phyloP scores from a whole-genome alignment of 2,888 invertebrate genomes.

The Chamaedrilus cognettii region DNA sequence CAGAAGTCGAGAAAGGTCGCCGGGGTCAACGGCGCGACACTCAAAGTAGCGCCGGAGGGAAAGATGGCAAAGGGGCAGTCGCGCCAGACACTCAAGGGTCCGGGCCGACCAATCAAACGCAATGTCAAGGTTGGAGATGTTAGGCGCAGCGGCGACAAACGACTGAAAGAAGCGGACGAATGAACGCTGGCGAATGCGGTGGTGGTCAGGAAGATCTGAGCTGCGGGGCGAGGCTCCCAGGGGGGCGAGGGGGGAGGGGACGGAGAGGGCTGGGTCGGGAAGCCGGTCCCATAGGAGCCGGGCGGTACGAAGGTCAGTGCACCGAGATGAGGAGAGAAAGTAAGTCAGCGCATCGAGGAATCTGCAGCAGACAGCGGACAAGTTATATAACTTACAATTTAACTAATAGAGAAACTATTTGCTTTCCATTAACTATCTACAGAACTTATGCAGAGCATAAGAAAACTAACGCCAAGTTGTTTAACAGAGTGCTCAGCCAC shows the following conservation, averaged over 20 bases:
- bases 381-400: too few relatives aligned
- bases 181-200: slow-evolving; percentile 46
- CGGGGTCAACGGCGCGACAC: slow-evolving; percentile 47
- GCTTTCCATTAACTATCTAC: too few relatives aligned
- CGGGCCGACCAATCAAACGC: slow-evolving; percentile 57
- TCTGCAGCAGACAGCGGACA: too few relatives aligned
- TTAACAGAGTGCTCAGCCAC: too few relatives aligned
- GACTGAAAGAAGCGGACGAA: slow-evolving; percentile 51
- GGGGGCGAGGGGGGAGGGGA: slow-evolving; percentile 37
- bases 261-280: too few relatives aligned
- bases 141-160: slow-evolving; percentile 46
- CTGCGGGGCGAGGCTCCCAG: too few relatives aligned
- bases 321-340: slow-evolving; percentile 38
- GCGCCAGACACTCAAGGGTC: slow-evolving; percentile 44
- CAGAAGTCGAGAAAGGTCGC: slow-evolving; percentile 42
- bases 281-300: slow-evolving; percentile 54
- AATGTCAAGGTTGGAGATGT: slow-evolving; percentile 47
- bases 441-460: too few relatives aligned
- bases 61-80: slow-evolving; percentile 45
- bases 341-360: neutral
- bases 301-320: slow-evolving; percentile 44
- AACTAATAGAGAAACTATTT: too few relatives aligned
- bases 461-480: too few relatives aligned
- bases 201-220: slow-evolving; percentile 29
- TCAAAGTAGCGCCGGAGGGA: slow-evolving; percentile 53